Evolutionary conservation across 1,140 invertebrate genomes (phyloP).

Genomic region (Diabrotica undecimpunctata): DNA sequence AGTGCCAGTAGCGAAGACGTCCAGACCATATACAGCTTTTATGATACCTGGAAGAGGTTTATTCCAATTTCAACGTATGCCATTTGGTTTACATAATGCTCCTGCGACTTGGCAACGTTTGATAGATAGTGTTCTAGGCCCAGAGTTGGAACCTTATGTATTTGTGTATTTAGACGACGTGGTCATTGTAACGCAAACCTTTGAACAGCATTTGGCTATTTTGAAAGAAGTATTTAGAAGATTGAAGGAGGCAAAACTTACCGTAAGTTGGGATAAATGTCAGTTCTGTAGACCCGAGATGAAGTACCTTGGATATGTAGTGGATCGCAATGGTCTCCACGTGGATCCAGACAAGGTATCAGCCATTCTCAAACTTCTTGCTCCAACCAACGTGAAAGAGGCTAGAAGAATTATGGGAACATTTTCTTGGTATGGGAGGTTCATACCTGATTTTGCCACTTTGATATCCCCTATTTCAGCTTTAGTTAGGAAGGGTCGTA

Average conservation of each 20-base stretch:
- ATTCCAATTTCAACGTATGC: constrained; percentile 40
- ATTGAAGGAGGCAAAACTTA: constrained; percentile 20
- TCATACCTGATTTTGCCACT: constrained; percentile 21
- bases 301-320: too few species aligned
- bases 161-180: constrained; percentile 44
- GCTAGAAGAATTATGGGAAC: constrained; percentile 6
- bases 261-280: constrained; percentile 5
- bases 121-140: constrained; percentile 37
- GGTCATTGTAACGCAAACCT: constrained; percentile 33
- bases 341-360: constrained; percentile 17
- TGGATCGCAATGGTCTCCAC: neutral
- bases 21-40: constrained; percentile 39
- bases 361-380: constrained; percentile 30
- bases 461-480: too few species aligned
- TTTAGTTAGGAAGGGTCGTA: constrained; percentile 28
- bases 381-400: neutral
- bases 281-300: constrained; percentile 2
- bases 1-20: constrained; percentile 33
- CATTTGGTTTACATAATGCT: neutral
- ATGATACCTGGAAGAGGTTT: constrained; percentile 38
- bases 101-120: constrained; percentile 25
- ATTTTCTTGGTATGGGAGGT: constrained; percentile 28
- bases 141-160: constrained; percentile 27
- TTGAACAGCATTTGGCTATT: constrained; percentile 5
- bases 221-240: neutral